Evolutionary conservation across 2,888 invertebrate genomes (phyloP), one percentile per base, ranked within the genome.

Genomic region (Plemyria rubiginata): DNA sequence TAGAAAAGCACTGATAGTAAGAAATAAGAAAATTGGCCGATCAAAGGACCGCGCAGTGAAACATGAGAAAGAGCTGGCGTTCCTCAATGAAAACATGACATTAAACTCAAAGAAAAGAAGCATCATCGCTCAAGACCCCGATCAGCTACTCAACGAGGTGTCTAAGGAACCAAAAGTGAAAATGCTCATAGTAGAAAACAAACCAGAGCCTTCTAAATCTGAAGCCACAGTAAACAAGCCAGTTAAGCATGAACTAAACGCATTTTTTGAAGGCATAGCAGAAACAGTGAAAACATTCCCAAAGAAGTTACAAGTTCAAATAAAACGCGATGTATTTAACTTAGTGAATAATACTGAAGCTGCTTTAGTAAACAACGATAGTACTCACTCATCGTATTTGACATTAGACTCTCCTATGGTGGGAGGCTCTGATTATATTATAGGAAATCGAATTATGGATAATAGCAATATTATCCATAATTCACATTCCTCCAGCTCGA

Each of bases 201-300:
- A 48, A 9, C 11, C 22, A 7, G 56, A 53, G 49, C 2, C 50
- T 6, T 38, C 8, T 0, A 51, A 55, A 51, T 15, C 7, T 11
- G n/a, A 51, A 52, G 16, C 32, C 16, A 43, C 16, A 29, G 51
- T 2, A 52, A 11, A 8, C 11, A 9, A 54, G 38, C 2, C 13
- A 36, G 4, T 49, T 1, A 11, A 32, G n/a, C 40, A 53, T 22
- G 60, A 54, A 12, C 8, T 65, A 4, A 57, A 65, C 53, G 41
- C 41, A 41, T 65, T 65, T 32, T 65, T 65, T 32, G 60, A 65
- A 29, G 22, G 65, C 11, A 65, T 65, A 45, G 65, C 65, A 40
- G 65, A 65, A 57, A 65, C 65, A 41, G 60, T 65, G 1, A 65
- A 57, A 49, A 57, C 29, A 7, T 54, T 65, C 32, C 65, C 65